Percentiles rank a stretch among this genome's conserved stretches.
phyloP scores from a whole-genome alignment of 2,113 vertebrate genomes.

The Spizaetus ornatus region DNA sequence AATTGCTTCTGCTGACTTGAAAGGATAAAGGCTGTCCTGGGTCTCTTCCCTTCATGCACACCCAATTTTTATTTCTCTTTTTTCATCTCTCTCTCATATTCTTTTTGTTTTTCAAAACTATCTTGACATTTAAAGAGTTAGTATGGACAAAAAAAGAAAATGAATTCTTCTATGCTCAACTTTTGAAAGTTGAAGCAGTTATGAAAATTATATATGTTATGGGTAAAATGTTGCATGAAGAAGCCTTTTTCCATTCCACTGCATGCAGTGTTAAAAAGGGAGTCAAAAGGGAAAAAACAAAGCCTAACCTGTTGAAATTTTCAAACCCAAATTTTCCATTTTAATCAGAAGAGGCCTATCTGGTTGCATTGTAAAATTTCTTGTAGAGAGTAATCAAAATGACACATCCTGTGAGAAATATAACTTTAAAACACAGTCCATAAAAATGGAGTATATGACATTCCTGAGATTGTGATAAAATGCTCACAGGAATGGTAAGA shows the following conservation, averaged over 20 bases:
- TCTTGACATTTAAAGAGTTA: not conserved
- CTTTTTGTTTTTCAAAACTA: not conserved
- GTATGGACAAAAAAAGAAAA: not conserved
- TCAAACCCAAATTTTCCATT: not conserved
- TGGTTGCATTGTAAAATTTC: not conserved
- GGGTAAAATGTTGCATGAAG: not conserved
- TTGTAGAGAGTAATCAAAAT: not conserved
- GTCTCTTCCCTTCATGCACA: not conserved
- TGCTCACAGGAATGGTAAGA: not conserved
- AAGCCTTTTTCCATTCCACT: not conserved
- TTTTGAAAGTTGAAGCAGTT: not conserved
- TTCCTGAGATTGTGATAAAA: not conserved
- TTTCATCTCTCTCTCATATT: not conserved
- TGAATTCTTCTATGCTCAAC: not conserved
- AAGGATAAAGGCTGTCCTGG: not conserved
- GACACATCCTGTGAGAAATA: conserved; percentile 1
- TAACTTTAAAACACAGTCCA: not conserved
- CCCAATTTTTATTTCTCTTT: not conserved
- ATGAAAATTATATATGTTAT: not conserved
- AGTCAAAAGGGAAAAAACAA: not conserved
- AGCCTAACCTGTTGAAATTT: not conserved
- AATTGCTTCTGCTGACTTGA: not conserved
- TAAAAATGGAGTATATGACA: conserved; percentile 22
- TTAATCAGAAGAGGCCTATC: not conserved
- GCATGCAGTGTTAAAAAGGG: not conserved